phyloP scores from a whole-genome alignment of 2,888 invertebrate species.

The Tiliacea aurago region DNA sequence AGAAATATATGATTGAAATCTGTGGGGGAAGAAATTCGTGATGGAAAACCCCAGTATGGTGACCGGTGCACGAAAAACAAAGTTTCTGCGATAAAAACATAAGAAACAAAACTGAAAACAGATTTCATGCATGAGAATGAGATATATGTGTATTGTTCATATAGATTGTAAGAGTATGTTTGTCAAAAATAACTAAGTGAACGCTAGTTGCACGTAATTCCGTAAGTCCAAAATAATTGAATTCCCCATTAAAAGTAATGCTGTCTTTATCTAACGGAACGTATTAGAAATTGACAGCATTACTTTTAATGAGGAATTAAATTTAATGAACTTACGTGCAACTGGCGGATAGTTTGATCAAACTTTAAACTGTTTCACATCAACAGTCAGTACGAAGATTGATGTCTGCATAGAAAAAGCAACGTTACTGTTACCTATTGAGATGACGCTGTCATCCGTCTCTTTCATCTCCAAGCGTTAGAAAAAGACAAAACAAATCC shows the following conservation, averaged over 20 bases:
- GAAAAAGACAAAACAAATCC: slow-evolving; percentile 44
- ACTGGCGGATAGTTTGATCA: too few relatives aligned
- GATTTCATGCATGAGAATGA: not conserved
- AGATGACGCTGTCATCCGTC: slow-evolving; percentile 43
- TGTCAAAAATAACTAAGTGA: not conserved
- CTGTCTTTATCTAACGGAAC: too few relatives aligned
- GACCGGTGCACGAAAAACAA: not conserved
- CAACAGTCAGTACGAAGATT: slow-evolving; percentile 22
- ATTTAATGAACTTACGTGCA: too few relatives aligned
- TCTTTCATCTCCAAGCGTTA: slow-evolving; percentile 32
- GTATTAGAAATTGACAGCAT: too few relatives aligned
- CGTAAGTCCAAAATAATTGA: too few relatives aligned
- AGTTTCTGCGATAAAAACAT: not conserved
- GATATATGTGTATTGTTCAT: not conserved
- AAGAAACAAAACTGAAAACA: not conserved
- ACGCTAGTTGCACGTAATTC: too few relatives aligned
- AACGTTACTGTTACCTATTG: slow-evolving; percentile 44
- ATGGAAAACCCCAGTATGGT: not conserved
- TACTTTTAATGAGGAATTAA: too few relatives aligned
- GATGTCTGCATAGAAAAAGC: slow-evolving; percentile 31
- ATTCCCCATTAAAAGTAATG: too few relatives aligned
- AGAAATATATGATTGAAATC: not conserved
- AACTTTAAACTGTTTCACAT: not conserved
- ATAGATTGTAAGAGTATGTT: not conserved
- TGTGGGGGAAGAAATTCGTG: not conserved